phyloP scores from a whole-genome alignment of 2,797 vertebrate genomes.

The Rhynchonycteris naso region DNA sequence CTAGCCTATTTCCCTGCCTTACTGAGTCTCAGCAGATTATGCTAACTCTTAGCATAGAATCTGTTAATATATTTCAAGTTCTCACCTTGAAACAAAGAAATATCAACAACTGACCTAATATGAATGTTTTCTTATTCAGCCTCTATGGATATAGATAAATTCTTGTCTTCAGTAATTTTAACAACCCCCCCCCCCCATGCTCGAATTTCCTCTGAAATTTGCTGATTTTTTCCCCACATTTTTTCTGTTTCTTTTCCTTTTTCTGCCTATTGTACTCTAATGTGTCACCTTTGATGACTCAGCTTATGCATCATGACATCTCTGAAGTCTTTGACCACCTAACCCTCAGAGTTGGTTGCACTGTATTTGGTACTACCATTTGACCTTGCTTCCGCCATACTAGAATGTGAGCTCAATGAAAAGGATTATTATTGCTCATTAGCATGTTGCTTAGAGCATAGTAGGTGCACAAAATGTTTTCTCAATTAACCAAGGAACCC shows the following conservation, averaged over 20 bases:
- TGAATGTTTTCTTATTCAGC: neutral
- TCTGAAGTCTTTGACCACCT: neutral
- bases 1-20: neutral
- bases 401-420: neutral
- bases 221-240: neutral
- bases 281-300: neutral
- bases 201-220: neutral
- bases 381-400: neutral
- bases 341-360: neutral
- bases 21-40: neutral
- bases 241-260: neutral
- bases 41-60: neutral
- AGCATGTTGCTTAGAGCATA: neutral
- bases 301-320: neutral
- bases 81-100: neutral
- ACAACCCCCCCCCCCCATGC: fast-evolving
- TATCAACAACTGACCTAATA: neutral
- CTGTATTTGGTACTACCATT: neutral
- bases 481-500: neutral
- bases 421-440: neutral
- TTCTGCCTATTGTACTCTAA: neutral
- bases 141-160: neutral
- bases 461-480: neutral
- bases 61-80: neutral
- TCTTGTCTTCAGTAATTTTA: neutral